Conservation (phyloP, 2,113 vertebrate species). For the Progne subis region DNA sequence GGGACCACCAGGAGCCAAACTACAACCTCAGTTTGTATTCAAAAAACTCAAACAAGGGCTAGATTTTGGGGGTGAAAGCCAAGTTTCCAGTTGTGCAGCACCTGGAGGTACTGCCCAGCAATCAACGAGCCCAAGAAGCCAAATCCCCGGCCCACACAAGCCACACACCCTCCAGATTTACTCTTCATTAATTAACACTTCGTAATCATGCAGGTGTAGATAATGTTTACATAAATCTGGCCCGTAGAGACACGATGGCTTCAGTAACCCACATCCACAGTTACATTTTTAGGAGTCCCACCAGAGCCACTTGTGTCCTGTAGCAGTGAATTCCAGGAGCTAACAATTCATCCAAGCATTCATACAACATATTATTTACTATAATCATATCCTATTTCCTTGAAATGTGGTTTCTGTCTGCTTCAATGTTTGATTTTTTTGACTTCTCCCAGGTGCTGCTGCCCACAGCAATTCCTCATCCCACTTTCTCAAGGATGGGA, state of each 20-base stretch:
- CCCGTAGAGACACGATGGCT: background rate
- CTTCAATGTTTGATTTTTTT: background rate
- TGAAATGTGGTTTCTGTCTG: background rate
- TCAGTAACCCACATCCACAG: background rate
- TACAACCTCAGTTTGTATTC: fast-evolving
- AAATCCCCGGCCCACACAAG: background rate
- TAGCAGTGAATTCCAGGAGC: background rate
- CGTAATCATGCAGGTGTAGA: background rate
- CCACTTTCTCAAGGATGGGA: background rate
- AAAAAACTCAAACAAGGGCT: background rate
- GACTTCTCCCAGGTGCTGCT: background rate
- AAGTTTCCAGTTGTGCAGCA: background rate
- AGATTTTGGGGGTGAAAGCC: background rate
- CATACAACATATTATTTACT: background rate
- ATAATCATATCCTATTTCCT: background rate
- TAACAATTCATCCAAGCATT: background rate
- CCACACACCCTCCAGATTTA: background rate
- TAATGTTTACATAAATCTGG: background rate
- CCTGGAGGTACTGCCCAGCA: background rate
- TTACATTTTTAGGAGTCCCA: background rate
- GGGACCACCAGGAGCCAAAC: background rate
- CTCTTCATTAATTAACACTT: background rate
- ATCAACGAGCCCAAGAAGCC: background rate
- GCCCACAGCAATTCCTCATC: background rate
- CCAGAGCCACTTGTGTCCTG: background rate